These are phyloP conservation scores for Sinella curviseta DNA, from an alignment of 1,140 invertebrate genomes.

Conservation along the genomic window DNA sequence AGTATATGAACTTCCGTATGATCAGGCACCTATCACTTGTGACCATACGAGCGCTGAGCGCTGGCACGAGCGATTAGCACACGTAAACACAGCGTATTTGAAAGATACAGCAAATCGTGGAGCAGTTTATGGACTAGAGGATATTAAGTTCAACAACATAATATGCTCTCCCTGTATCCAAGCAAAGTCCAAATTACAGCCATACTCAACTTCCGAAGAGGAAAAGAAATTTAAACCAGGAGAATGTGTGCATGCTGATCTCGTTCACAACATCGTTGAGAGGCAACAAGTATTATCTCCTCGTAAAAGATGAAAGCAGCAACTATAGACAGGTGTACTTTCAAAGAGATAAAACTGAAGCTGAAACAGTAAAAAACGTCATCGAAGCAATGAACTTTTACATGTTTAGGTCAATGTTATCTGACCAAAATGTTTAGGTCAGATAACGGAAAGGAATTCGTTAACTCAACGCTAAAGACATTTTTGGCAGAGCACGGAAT, in stretches of 20 bases:
- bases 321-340: not conserved
- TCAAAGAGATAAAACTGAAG: not conserved
- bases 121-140: not conserved
- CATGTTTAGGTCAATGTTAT: constrained; percentile 51
- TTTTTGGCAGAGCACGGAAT: constrained; percentile 34
- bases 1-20: not conserved
- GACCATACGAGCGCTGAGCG: not conserved
- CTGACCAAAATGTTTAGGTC: constrained; percentile 53
- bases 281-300: not conserved
- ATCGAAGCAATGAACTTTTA: constrained; percentile 23
- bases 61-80: not conserved
- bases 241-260: constrained; percentile 6
- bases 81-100: not conserved
- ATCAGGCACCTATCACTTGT: not conserved
- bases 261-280: not conserved
- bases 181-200: not conserved
- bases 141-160: not conserved
- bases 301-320: constrained; percentile 4
- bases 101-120: not conserved
- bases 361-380: not conserved
- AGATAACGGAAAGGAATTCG: constrained; percentile 56
- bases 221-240: not conserved
- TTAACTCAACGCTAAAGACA: not conserved
- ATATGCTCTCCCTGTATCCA: not conserved
- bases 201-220: not conserved